Conservation (phyloP, 1,140 invertebrate genomes). For the Doryteuthis pealeii region DNA sequence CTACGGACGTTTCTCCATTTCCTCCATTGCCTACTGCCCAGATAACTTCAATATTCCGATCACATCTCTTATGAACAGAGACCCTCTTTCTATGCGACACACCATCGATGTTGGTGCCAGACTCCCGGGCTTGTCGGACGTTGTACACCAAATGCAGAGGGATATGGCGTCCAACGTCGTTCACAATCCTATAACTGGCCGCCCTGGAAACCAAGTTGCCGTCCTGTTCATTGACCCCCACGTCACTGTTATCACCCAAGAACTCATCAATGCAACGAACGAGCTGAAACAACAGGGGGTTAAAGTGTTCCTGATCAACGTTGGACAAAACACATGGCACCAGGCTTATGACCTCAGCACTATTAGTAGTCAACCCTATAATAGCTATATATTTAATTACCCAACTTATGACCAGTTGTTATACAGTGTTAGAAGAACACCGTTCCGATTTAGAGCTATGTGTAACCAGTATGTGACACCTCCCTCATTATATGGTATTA, state of each 20-base stretch:
- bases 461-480: background rate
- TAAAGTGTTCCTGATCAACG: background rate
- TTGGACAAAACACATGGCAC: background rate
- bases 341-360: background rate
- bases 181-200: background rate
- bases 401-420: background rate
- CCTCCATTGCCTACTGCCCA: background rate
- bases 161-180: background rate
- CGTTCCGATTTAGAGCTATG: background rate
- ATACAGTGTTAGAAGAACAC: background rate
- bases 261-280: background rate
- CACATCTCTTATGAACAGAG: background rate
- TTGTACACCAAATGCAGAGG: background rate
- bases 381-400: background rate
- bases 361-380: background rate
- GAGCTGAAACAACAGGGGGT: background rate
- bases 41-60: background rate
- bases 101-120: background rate
- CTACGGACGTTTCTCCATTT: background rate
- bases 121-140: background rate
- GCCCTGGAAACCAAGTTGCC: background rate
- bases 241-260: background rate
- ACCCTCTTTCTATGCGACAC: background rate
- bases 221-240: background rate
- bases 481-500: too few species aligned